Evolutionary conservation across 2,113 vertebrate genomes (phyloP), one percentile per base, ranked within the genome.

Genomic region (Chloroceryle aenea): DNA sequence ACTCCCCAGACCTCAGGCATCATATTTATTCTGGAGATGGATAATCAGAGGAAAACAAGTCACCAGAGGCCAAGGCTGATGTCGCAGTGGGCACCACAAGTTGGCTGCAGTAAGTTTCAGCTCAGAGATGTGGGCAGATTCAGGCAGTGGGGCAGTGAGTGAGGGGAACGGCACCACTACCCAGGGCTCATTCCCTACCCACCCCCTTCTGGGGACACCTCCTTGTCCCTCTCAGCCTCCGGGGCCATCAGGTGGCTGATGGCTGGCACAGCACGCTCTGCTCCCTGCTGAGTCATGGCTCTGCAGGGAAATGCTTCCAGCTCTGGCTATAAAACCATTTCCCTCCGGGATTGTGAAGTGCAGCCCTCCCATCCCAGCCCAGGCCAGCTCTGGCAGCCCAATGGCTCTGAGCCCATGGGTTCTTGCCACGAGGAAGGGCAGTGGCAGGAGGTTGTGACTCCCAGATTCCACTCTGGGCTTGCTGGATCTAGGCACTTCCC

Each of bases 221-320:
- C 10, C 40, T 69, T 72, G 89, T 91, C 94, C 94, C 80, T 92
- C 56, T 81, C 93, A 92, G 77, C 77, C 93, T 94, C 95, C 94
- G 7, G 69, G 95, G 95, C 93, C 96, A 97, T 97, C 96, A 96
- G 96, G 96, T 93, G 96, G 95, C 96, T 75, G 3, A 74, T 80
- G 94, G 72, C 92, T 82, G 92, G 94, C 95, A 96, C 95, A 95
- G 94, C 96, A 96, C 0, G 16, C 78, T 79, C 48, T 1, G n/a
- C 63, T 95, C 84, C 87, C 89, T 88, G 69, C 93, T 87, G 93
- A 96, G 87, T 94, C 95, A 89, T 6, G 6, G 52, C 89, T 89
- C 66, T 79, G 66, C 77, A 61, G 91, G 81, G 93, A 96, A 95
- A 74, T 1, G 15, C 80, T 92, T 81, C 93, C 89, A 90, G 64